Percentiles rank a stretch among this genome's conserved stretches.
Evolutionary conservation across 2,888 invertebrate species (phyloP).

Genomic region (Rhamnusium bicolor): DNA sequence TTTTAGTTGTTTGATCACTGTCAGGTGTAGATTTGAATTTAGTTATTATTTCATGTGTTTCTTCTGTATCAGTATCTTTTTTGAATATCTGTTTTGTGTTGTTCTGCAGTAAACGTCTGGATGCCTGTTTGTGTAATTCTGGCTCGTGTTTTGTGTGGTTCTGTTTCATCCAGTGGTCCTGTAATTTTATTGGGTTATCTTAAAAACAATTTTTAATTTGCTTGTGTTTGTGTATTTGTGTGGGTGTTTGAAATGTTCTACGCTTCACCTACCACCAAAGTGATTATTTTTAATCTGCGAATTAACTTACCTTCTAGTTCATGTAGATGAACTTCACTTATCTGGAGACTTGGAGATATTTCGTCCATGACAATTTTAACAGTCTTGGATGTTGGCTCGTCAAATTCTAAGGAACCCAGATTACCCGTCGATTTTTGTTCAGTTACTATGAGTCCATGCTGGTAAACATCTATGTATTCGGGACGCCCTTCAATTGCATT

Average conservation of each 20-base stretch:
- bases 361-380: conserved; percentile 68
- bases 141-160: conserved; percentile 68
- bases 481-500: conserved; percentile 59
- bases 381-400: conserved; percentile 70
- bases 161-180: conserved; percentile 68
- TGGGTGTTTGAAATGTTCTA: conserved; percentile 47
- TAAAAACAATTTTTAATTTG: conserved; percentile 26
- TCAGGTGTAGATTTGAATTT: conserved; percentile 74
- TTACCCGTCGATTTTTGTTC: conserved; percentile 72
- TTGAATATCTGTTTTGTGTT: conserved; percentile 65
- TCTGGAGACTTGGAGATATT: conserved; percentile 68
- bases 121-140: conserved; percentile 65
- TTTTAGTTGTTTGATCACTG: conserved; percentile 73
- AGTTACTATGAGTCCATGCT: conserved; percentile 72
- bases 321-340: conserved; percentile 71
- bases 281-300: conserved; percentile 33
- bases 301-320: conserved; percentile 72
- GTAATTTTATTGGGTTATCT: conserved; percentile 60
- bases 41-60: conserved; percentile 76
- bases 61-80: conserved; percentile 68
- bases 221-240: conserved; percentile 42
- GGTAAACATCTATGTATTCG: conserved; percentile 50
- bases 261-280: conserved; percentile 45
- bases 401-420: conserved; percentile 69
- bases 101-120: conserved; percentile 64